Percentiles rank a stretch among this genome's conserved stretches.
phyloP scores from a whole-genome alignment of 2,797 vertebrate species.

The Characodon lateralis region DNA sequence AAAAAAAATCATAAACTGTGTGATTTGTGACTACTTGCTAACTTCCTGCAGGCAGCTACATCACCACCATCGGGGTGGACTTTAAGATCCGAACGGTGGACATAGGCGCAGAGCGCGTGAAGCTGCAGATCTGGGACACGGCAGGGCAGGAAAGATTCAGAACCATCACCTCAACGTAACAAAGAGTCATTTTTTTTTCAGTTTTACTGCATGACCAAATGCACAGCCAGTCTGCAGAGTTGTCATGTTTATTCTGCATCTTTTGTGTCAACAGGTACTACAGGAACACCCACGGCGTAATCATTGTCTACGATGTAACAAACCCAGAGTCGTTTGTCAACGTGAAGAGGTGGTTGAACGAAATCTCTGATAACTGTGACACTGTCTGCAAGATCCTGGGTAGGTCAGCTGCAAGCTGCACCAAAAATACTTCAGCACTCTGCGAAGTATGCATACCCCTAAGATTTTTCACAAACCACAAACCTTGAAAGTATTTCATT shows the following conservation, averaged over 20 bases:
- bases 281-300: conserved; percentile 88
- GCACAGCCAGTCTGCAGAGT: neutral
- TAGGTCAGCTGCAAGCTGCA: conserved; percentile 43
- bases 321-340: conserved; percentile 88
- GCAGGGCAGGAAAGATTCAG: conserved; percentile 85
- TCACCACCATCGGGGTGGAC: conserved; percentile 89
- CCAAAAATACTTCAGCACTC: neutral
- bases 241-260: neutral
- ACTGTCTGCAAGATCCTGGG: conserved; percentile 87
- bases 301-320: conserved; percentile 88
- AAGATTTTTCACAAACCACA: neutral
- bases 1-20: no score
- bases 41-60: conserved; percentile 83
- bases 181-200: neutral
- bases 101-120: conserved; percentile 85
- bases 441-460: neutral
- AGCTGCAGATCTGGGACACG: conserved; percentile 88
- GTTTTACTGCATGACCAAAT: rapidly evolving
- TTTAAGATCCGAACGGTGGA: conserved; percentile 89
- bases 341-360: conserved; percentile 87
- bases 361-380: conserved; percentile 89
- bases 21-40: neutral
- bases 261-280: conserved; percentile 78
- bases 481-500: no score
- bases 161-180: conserved; percentile 86